These are phyloP conservation scores for Camelus dromedarius DNA, from an alignment of 2,113 vertebrate species.

Conservation along the genomic window DNA sequence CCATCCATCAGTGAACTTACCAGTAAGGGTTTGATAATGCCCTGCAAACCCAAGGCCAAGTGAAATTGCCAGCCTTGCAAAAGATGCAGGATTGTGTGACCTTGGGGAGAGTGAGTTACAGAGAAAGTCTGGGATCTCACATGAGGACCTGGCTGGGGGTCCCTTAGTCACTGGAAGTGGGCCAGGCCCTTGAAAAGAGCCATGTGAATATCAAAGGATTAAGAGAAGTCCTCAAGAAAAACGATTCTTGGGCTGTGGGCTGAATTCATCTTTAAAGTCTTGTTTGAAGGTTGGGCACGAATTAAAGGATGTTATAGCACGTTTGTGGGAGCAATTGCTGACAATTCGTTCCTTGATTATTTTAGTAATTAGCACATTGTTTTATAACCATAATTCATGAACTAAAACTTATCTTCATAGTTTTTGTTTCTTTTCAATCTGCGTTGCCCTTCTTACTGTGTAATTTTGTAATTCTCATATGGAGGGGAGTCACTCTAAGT, in stretches of 20 bases:
- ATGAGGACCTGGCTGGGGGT: not conserved
- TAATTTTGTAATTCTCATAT: constrained; percentile 3
- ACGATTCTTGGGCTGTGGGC: not conserved
- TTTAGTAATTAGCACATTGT: not conserved
- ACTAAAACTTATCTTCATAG: constrained; percentile 23
- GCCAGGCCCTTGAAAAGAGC: not conserved
- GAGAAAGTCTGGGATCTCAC: not conserved
- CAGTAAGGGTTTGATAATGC: constrained; percentile 46
- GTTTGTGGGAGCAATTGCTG: not conserved
- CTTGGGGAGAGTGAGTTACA: constrained; percentile 52
- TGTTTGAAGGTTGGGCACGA: not conserved
- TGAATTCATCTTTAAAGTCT: not conserved
- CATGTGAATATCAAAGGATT: not conserved
- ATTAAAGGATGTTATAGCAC: not conserved
- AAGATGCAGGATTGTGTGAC: constrained; percentile 53
- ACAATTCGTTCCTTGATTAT: not conserved
- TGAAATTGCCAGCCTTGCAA: constrained; percentile 71
- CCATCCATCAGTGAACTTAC: constrained; percentile 22
- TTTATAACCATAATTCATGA: constrained; percentile 39
- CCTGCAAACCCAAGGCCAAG: constrained; percentile 45
- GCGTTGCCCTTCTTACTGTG: not conserved
- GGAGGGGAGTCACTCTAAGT: not conserved
- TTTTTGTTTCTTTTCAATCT: constrained; percentile 54
- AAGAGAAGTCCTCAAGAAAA: not conserved
- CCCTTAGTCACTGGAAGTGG: not conserved